These are phyloP conservation scores for Bombyx huttoni DNA, from an alignment of 2,888 invertebrate genomes.

Conservation along the genomic window DNA sequence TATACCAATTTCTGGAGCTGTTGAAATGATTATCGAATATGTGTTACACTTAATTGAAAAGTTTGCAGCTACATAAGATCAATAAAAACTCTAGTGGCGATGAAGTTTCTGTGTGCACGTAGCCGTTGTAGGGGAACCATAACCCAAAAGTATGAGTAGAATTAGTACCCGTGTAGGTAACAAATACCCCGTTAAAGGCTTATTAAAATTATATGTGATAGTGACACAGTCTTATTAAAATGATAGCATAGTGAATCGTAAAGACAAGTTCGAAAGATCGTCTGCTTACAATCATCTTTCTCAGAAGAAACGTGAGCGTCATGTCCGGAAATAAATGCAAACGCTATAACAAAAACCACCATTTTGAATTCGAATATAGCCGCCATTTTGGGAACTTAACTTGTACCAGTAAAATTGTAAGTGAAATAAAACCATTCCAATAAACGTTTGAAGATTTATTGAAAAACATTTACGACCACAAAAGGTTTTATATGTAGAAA, in stretches of 20 bases:
- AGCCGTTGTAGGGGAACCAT: no score
- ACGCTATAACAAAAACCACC: not conserved
- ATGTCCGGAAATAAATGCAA: not conserved
- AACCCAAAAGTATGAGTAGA: no score
- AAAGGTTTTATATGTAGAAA: not conserved
- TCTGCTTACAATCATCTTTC: not conserved
- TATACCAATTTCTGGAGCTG: not conserved
- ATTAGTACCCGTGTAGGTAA: no score
- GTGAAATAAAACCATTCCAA: not conserved
- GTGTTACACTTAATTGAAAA: no score
- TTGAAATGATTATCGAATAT: not conserved
- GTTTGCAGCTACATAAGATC: no score
- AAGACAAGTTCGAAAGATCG: not conserved
- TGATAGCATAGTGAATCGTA: no score
- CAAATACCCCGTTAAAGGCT: no score
- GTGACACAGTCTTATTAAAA: no score
- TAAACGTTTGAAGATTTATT: not conserved
- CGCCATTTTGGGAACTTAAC: not conserved
- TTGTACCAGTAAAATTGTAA: not conserved
- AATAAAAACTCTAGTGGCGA: no score
- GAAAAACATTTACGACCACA: not conserved
- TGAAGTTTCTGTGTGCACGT: no score
- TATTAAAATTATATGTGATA: no score
- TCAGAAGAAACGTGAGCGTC: not conserved
- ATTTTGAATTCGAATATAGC: not conserved